Evolutionary conservation across 1,140 invertebrate species (phyloP).

Genomic region (Dufourea novaeangliae): DNA sequence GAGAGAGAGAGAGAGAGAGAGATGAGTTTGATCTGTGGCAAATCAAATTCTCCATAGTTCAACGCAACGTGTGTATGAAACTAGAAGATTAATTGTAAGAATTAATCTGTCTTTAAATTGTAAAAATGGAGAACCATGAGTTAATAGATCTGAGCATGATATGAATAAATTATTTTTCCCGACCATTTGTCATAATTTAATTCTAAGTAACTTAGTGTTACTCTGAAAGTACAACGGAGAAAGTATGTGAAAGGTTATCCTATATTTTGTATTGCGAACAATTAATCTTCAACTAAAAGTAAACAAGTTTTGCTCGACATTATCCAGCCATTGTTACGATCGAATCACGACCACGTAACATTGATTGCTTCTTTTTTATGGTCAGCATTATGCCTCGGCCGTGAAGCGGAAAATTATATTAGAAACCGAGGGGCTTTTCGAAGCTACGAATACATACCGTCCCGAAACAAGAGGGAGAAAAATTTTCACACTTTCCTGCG

Average conservation of each 20-base stretch:
- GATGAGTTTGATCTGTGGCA: background rate
- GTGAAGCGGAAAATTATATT: background rate
- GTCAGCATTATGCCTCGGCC: background rate
- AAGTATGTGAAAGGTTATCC: background rate
- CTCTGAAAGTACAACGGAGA: background rate
- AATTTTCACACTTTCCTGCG: slow-evolving; percentile 34
- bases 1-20: no score
- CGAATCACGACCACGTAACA: background rate
- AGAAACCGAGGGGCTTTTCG: background rate
- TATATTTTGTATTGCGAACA: background rate
- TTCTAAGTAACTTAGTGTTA: background rate
- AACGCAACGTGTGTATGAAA: background rate
- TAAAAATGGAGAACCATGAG: background rate
- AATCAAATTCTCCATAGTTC: background rate
- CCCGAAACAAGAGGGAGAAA: background rate
- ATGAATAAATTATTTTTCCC: no score
- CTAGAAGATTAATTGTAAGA: no score
- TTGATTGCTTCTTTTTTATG: background rate
- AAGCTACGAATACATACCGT: background rate
- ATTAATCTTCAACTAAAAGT: background rate
- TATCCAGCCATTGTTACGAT: background rate
- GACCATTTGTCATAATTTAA: no score
- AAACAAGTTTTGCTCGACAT: background rate
- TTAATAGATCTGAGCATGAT: no score
- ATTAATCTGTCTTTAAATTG: no score